Evolutionary conservation across 2,888 invertebrate genomes (phyloP).

Genomic region (Tipula helvola): DNA sequence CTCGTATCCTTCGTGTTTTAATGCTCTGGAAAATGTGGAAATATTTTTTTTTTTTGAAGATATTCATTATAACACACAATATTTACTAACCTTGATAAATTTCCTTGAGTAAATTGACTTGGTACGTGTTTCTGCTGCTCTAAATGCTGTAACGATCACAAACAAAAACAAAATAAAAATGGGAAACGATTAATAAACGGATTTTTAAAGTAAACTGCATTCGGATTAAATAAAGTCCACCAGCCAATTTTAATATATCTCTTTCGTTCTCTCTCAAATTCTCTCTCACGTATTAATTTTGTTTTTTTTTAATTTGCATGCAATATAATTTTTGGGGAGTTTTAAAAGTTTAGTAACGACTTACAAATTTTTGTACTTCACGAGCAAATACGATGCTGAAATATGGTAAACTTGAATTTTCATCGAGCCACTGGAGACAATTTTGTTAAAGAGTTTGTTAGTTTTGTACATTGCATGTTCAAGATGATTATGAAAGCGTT

Average conservation of each 20-base stretch:
- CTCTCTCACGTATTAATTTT: background rate
- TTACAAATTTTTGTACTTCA: constrained; percentile 59
- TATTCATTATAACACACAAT: background rate
- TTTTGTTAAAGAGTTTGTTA: background rate
- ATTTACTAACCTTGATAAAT: constrained; percentile 63
- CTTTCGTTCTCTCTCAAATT: background rate
- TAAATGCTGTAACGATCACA: constrained; percentile 41
- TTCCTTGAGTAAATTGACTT: constrained; percentile 54
- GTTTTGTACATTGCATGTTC: background rate
- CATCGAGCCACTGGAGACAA: constrained; percentile 51
- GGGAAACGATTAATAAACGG: constrained; percentile 11
- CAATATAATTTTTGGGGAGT: background rate
- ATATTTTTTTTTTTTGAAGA: background rate
- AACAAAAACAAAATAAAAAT: constrained; percentile 18
- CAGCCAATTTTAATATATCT: background rate
- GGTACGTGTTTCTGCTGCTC: constrained; percentile 57
- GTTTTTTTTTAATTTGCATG: background rate
- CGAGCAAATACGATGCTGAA: constrained; percentile 57
- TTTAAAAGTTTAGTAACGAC: constrained; percentile 25
- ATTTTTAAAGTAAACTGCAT: constrained; percentile 8
- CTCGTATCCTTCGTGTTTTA: constrained; percentile 84
- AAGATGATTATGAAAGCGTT: background rate
- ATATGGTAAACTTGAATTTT: constrained; percentile 55
- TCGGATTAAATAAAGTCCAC: background rate
- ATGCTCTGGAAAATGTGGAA: constrained; percentile 43